Evolutionary conservation across 2,797 vertebrate species (phyloP).

Genomic region (Chelon labrosus): DNA sequence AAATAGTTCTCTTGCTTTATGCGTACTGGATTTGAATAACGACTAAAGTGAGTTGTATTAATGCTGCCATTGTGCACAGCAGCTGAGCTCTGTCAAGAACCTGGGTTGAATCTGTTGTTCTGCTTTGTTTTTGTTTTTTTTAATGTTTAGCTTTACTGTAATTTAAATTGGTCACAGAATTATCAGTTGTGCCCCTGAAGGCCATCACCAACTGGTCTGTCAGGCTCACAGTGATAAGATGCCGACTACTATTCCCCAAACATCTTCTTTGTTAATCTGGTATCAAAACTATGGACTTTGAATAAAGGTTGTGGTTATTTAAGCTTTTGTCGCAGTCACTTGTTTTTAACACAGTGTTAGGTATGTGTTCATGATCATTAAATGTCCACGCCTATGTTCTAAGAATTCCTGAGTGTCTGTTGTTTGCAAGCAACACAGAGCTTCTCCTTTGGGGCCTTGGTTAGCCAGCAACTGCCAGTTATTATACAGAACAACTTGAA

Average conservation of each 20-base stretch:
- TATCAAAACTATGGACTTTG: slow-evolving; percentile 24
- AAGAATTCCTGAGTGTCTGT: neutral
- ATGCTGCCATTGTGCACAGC: neutral
- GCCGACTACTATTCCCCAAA: neutral
- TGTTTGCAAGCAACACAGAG: neutral
- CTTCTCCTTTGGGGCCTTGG: too few relatives aligned
- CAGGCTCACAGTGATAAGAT: slow-evolving; percentile 9
- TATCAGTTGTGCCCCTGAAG: slow-evolving; percentile 36
- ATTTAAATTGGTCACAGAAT: neutral
- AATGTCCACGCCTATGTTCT: neutral
- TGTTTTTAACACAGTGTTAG: neutral
- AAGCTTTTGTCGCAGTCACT: neutral
- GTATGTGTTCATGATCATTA: neutral
- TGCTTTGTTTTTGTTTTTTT: neutral
- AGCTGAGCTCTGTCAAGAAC: neutral
- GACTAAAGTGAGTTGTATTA: neutral
- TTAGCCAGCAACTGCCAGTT: too few relatives aligned
- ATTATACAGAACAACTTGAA: neutral
- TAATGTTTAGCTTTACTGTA: neutral
- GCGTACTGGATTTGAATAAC: neutral
- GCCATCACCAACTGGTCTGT: slow-evolving; percentile 56
- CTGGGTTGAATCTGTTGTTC: neutral
- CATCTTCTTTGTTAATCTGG: neutral
- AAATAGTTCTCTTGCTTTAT: neutral
- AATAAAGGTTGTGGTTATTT: slow-evolving; percentile 66